Base-by-base conservation (phyloP, 2,113 vertebrate genomes). In the Halichoerus grypus region DNA sequence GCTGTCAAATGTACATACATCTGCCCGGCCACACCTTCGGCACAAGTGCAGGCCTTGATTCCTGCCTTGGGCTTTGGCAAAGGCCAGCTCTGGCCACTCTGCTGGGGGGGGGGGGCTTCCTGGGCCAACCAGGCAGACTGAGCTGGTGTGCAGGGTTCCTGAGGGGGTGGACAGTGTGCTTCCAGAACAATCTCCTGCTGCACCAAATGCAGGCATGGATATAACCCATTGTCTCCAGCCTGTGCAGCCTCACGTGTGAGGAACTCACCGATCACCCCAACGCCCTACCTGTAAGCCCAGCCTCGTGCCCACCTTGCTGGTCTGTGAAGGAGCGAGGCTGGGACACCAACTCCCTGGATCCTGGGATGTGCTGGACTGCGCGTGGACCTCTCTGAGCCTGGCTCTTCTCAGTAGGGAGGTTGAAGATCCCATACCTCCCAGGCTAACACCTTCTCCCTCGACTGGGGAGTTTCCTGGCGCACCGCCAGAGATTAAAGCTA, bases 1-100 rank as follows among this genome's bases (percentile, higher is more conserved):
- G 86, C 94, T 85, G 88, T 89, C 72, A 84, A 93, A 96, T 97
- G 19, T 94, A 98, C 97, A 97, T 97, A 87, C 94, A 98, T 94
- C 81, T 88, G 3, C 97, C 93, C 69, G 7, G 95, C 74, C 83
- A 97, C 97, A 97, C 96, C 92, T 98, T 97, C 94, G 79, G 91
- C 71, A 88, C 87, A 90, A 53, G 79, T 57, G 69, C 49, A 96
- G 93, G 85, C 76, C 69, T 80, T 74, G 97, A 94, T 82, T 97
- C 92, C 95, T 96, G 97, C 69, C 14, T 69, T 72, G 94, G 98
- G 94, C 96, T 98, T 93, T 90, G 65, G 92, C 92, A 84, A 83
- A 97, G 91, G 92, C 55, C 81, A 31, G 22, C 36, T 93, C 71
- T 51, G 57, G 57, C 46, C 71, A 57, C 42, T n/a, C 61, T 24